Evolutionary conservation across 2,888 invertebrate genomes (phyloP).

Genomic region (Lycophotia porphyrea): DNA sequence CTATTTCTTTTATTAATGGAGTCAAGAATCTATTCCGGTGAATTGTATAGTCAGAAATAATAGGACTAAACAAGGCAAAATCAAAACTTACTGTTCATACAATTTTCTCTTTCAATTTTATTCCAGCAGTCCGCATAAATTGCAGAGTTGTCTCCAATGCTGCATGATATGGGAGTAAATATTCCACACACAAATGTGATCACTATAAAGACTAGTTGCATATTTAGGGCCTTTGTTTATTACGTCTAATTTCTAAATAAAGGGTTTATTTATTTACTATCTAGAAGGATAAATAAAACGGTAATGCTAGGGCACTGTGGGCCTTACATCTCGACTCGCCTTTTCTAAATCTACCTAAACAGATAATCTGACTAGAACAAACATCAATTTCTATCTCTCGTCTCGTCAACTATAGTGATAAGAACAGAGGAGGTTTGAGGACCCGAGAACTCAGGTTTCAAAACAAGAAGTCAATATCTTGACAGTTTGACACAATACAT

Average conservation of each 20-base stretch:
- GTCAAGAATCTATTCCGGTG: neutral
- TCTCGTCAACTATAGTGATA: too few relatives aligned
- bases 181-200: slow-evolving; percentile 53
- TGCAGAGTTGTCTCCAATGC: slow-evolving; percentile 89
- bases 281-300: slow-evolving; percentile 14
- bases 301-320: slow-evolving; percentile 2
- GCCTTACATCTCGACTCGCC: slow-evolving; percentile 2
- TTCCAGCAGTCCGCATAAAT: slow-evolving; percentile 89
- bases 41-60: neutral
- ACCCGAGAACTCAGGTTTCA: neutral
- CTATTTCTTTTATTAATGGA: neutral
- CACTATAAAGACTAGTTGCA: slow-evolving; percentile 37
- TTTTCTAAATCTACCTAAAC: neutral
- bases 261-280: neutral
- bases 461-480: slow-evolving; percentile 3
- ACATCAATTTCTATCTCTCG: neutral
- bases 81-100: slow-evolving; percentile 85
- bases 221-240: slow-evolving; percentile 20
- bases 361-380: neutral
- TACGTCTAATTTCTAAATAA: neutral
- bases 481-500: slow-evolving; percentile 2
- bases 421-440: neutral
- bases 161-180: slow-evolving; percentile 69
- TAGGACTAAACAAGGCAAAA: neutral
- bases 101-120: slow-evolving; percentile 85